Evolutionary conservation across 2,888 invertebrate species (phyloP), one percentile per base, ranked within the genome.

Genomic region (Caenorhabditis drosophilae): DNA sequence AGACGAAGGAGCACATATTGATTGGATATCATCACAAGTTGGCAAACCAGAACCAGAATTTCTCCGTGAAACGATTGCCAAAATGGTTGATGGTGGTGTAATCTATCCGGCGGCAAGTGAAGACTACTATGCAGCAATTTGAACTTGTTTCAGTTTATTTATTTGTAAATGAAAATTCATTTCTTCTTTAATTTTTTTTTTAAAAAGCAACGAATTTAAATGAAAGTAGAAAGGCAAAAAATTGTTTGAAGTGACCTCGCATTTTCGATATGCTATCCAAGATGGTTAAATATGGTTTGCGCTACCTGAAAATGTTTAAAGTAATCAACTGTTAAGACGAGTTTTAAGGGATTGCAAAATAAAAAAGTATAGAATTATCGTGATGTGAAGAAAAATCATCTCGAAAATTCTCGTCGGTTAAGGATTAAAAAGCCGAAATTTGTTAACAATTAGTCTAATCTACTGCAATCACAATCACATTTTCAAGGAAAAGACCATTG

Each of bases 401-500:
- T n/a, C n/a, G n/a, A n/a, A n/a, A n/a, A n/a, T n/a, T n/a, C n/a
- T n/a, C n/a, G n/a, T n/a, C n/a, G n/a, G n/a, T n/a, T n/a, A n/a
- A n/a, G n/a, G n/a, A n/a, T n/a, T n/a, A n/a, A 9, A 7, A 34
- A 16, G n/a, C 12, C 11, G 15, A 36, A 26, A n/a, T 2, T 18
- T 16, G 38, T 27, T 36, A 49, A 34, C 15, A 31, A 12, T 31
- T 31, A 31, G 31, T 31, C 31, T 9, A 31, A 12, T 23, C 42
- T 42, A 20, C 12, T 4, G 7, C 16, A n/a, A 7, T 27, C 44
- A 45, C 15, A 57, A 64, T 64, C 60, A 80, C 80, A 79, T 80
- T 69, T 78, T 82, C 50, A 82, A 70, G 89, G 92, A 70, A 66
- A 94, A 88, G 31, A 92, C 91, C 75, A 93, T 88, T 64, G 88